Evolutionary conservation across 2,888 invertebrate genomes (phyloP).

Genomic region (Drosophila tripunctata): DNA sequence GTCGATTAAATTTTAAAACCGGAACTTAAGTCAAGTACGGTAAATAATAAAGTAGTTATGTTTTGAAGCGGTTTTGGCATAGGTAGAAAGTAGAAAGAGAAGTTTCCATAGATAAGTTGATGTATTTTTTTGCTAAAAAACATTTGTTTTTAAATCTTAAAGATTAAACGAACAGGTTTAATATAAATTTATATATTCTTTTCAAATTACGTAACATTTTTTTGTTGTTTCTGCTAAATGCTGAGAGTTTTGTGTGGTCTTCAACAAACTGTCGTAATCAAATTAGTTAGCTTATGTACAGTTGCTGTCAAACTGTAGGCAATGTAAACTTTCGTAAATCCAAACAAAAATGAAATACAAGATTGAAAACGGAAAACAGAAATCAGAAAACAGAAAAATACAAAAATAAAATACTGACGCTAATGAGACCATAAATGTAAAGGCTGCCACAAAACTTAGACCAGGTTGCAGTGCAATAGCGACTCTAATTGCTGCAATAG

Average conservation of each 20-base stretch:
- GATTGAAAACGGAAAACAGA: conserved; percentile 12
- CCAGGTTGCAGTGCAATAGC: conserved; percentile 39
- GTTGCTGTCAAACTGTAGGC: conserved; percentile 43
- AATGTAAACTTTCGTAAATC: conserved; percentile 3
- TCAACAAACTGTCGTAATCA: conserved; percentile 8
- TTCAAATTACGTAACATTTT: too few relatives aligned
- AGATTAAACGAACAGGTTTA: too few relatives aligned
- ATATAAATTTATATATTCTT: too few relatives aligned
- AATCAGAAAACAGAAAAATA: neutral
- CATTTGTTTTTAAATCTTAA: too few relatives aligned
- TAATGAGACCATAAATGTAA: conserved; percentile 73
- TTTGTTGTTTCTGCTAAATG: too few relatives aligned
- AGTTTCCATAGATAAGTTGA: too few relatives aligned
- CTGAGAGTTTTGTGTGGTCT: conserved; percentile 33
- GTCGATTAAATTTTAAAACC: neutral
- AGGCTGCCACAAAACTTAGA: conserved; percentile 48
- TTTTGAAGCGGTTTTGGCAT: neutral
- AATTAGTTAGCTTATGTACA: conserved; percentile 11
- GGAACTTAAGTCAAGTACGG: conserved; percentile 11
- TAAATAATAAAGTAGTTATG: neutral
- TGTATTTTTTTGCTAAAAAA: too few relatives aligned
- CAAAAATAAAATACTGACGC: conserved; percentile 53
- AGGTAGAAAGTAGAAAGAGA: neutral
- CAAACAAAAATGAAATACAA: conserved; percentile 35
- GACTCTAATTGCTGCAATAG: conserved; percentile 75